Base-by-base conservation (phyloP, 1,140 invertebrate species). In the Nasonia vitripennis region DNA sequence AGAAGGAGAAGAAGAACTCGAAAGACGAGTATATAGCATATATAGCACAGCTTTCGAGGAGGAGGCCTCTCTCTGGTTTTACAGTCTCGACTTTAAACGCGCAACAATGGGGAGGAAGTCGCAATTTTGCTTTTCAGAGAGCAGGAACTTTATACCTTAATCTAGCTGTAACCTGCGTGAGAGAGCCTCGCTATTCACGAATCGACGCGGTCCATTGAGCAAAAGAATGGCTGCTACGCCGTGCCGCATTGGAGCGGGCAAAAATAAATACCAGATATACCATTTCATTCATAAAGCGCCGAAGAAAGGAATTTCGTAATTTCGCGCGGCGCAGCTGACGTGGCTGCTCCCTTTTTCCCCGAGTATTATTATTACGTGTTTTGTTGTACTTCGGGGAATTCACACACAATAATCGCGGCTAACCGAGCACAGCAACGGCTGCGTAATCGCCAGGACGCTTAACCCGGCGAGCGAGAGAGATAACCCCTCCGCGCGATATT, bases 41-140 rank as follows among this genome's bases (percentile, higher is more conserved):
- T n/a, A 2, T n/a, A 71, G 17, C 7, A 11, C n/a, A 67, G 62
- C 62, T 51, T 1, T 45, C 34, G 17, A 55, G 31, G 62, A 20
- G 45, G 68, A 81, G 68, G 55, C 48, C 12, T 10, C 77, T 74
- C 41, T 23, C 78, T 70, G 51, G 12, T 81, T 70, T 77, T 41
- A 73, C 79, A 67, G 51, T 34, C 70, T 51, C 78, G 78, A 81
- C 84, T 81, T 68, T 77, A 2, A 68, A 68, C 12, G 41, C 68
- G 1, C 34, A 81, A 86, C 85, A 86, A 86, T 86, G 78, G 77
- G 51, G 20, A 86, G 85, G 85, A 86, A 86, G 85, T 83, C 83
- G 85, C 85, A 86, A 86, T 86, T 86, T 86, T 48, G 67, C 81
- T 83, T 83, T 83, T 73, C 80, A 73, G 71, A 78, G 34, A 37